phyloP scores from a whole-genome alignment of 2,888 invertebrate species.

The Lordiphosa fenestrarum region DNA sequence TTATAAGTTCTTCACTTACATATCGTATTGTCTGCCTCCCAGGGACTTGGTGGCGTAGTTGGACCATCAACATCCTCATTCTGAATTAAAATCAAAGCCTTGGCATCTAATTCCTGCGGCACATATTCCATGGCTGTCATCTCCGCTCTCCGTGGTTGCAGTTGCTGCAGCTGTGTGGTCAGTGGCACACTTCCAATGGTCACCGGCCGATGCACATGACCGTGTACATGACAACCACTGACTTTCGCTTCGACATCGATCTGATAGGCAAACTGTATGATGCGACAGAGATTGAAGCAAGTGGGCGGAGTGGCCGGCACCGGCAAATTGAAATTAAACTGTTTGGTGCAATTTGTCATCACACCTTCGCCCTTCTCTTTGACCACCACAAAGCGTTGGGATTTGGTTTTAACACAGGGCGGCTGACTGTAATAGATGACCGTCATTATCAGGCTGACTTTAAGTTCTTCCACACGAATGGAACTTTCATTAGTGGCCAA shows the following conservation, averaged over 20 bases:
- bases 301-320: slow-evolving; percentile 78
- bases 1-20: slow-evolving; percentile 31
- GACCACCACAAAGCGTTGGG: slow-evolving; percentile 61
- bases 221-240: slow-evolving; percentile 63
- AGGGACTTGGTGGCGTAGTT: slow-evolving; percentile 37
- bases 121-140: slow-evolving; percentile 20
- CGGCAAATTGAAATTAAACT: slow-evolving; percentile 58
- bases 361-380: slow-evolving; percentile 59
- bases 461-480: slow-evolving; percentile 78
- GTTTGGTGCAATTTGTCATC: slow-evolving; percentile 51
- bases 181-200: slow-evolving; percentile 78
- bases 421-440: slow-evolving; percentile 60
- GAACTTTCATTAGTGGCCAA: slow-evolving; percentile 83
- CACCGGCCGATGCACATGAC: slow-evolving; percentile 65
- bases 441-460: slow-evolving; percentile 64
- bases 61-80: slow-evolving; percentile 1
- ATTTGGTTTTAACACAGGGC: slow-evolving; percentile 43
- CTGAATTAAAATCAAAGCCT: slow-evolving; percentile 43
- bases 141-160: slow-evolving; percentile 22
- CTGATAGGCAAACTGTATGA: slow-evolving; percentile 75
- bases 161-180: slow-evolving; percentile 29
- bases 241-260: slow-evolving; percentile 71
- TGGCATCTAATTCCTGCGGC: slow-evolving; percentile 47
- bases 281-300: slow-evolving; percentile 69
- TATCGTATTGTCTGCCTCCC: slow-evolving; percentile 53